Percentiles rank a stretch among this genome's conserved stretches.
phyloP scores from a whole-genome alignment of 2,797 vertebrate species.

The Pseudomugil gertrudae region DNA sequence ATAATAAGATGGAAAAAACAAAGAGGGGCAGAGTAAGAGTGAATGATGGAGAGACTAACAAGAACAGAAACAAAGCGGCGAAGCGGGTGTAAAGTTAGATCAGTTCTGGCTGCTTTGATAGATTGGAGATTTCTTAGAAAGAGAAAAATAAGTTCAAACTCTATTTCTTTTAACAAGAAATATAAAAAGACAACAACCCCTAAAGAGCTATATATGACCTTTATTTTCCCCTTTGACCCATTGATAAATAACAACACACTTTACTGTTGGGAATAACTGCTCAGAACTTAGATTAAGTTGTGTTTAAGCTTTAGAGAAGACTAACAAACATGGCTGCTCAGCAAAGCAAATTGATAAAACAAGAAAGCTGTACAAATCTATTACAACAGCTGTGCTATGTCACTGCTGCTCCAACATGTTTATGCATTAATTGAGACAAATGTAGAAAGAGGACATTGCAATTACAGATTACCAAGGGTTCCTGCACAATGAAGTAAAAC shows the following conservation, averaged over 20 bases:
- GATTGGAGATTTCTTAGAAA: slow-evolving; percentile 23
- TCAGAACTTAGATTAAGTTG: slow-evolving; percentile 26
- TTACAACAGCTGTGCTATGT: neutral
- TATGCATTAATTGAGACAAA: neutral
- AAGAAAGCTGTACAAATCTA: slow-evolving; percentile 5
- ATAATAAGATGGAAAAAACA: slow-evolving; percentile 30
- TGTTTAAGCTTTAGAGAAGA: slow-evolving; percentile 15
- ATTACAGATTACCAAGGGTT: neutral
- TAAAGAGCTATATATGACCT: slow-evolving; percentile 7
- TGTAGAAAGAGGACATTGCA: slow-evolving; percentile 3
- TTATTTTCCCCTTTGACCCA: neutral
- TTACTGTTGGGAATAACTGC: slow-evolving; percentile 24
- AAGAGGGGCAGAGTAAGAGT: slow-evolving; percentile 26
- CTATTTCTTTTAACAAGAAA: slow-evolving; percentile 38
- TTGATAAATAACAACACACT: slow-evolving; percentile 2
- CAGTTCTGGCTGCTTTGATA: slow-evolving; percentile 5
- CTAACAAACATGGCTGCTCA: neutral
- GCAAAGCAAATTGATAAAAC: slow-evolving; percentile 7
- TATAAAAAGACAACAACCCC: slow-evolving; percentile 8
- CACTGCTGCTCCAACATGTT: slow-evolving; percentile 13
- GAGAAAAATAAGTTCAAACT: slow-evolving; percentile 22
- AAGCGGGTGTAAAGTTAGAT: slow-evolving; percentile 31
- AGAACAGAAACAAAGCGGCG: slow-evolving; percentile 23
- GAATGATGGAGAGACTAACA: slow-evolving; percentile 44
- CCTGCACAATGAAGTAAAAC: neutral